phyloP scores from a whole-genome alignment of 2,113 vertebrate species.

The Dipodomys merriami region DNA sequence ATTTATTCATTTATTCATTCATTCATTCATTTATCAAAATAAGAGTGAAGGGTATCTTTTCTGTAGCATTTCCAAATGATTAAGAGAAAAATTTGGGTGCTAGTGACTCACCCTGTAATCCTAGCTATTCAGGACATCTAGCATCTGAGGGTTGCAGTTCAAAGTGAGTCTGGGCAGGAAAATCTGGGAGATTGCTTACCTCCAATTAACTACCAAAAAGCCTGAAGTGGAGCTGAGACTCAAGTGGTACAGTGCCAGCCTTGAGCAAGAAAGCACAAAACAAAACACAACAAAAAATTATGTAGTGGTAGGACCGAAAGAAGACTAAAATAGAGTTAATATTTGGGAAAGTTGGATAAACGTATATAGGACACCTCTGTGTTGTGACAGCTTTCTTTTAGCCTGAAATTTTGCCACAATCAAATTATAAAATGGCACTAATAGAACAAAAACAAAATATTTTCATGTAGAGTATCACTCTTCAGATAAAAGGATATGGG shows the following conservation, averaged over 20 bases:
- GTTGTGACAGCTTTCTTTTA: neutral
- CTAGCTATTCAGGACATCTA: too few relatives aligned
- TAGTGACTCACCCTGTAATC: too few relatives aligned
- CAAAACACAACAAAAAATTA: too few relatives aligned
- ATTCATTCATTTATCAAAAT: neutral
- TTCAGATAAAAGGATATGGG: constrained; percentile 3
- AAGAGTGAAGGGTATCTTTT: neutral
- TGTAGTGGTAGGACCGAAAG: too few relatives aligned
- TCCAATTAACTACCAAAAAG: too few relatives aligned
- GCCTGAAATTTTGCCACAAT: constrained; percentile 27
- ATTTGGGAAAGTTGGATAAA: constrained; percentile 29
- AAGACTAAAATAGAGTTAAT: neutral
- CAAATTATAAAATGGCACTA: neutral
- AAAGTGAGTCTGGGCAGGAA: too few relatives aligned
- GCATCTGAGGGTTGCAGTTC: too few relatives aligned
- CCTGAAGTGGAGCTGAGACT: too few relatives aligned
- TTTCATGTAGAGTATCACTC: constrained; percentile 29
- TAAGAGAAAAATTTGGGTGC: neutral
- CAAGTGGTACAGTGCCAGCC: too few relatives aligned
- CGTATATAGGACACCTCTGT: neutral
- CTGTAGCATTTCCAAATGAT: neutral
- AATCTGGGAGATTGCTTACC: too few relatives aligned
- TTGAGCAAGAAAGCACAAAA: too few relatives aligned
- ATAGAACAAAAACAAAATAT: neutral
- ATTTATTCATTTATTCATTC: too few relatives aligned